Base-by-base conservation (phyloP, 2,888 invertebrate genomes). In the Chymomyza caudatula region DNA sequence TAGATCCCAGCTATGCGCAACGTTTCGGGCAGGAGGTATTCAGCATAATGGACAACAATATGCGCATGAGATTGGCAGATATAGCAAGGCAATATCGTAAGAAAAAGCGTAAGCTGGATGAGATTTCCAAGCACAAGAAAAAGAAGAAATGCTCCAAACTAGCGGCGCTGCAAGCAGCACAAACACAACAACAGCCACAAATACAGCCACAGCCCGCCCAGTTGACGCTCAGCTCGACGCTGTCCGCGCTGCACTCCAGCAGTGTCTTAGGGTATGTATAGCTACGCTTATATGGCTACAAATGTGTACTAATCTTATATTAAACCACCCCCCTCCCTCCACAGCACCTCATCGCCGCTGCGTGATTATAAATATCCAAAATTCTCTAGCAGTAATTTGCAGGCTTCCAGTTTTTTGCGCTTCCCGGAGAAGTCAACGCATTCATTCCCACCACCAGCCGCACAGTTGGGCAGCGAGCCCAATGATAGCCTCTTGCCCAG, bases 61-160 rank as follows among this genome's bases (percentile, higher is more conserved):
- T 97, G 95, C 92, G 96, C 47, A 93, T 94, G 90, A 93, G 94
- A 64, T 88, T 97, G 68, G 95, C 96, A 20, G 96, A 96, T 59
- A 91, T 97, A 25, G 95, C 96, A 83, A 92, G 94, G 23, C 94
- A 95, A 85, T 95, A 96, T 86, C 94, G 94, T 70, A 96, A 97
- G 87, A 96, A 96, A 87, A 95, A 96, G 86, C 94, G 94, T 29
- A 96, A 97, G 89, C 90, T 97, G n/a, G 93, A 93, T 69, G 94
- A 94, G 73, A 91, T 95, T 49, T 84, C 79, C 4, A 89, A 88
- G 70, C 87, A 84, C 54, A 89, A 94, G 93, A 86, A 92, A 64
- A 88, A 84, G 74, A 88, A 88, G 70, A 83, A 86, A 71, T 87
- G 84, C 60, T 85, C 84, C 13, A 88, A 88, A 70, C 65, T 73